phyloP scores from a whole-genome alignment of 2,797 vertebrate genomes.

The Arrhamphus sclerolepis region DNA sequence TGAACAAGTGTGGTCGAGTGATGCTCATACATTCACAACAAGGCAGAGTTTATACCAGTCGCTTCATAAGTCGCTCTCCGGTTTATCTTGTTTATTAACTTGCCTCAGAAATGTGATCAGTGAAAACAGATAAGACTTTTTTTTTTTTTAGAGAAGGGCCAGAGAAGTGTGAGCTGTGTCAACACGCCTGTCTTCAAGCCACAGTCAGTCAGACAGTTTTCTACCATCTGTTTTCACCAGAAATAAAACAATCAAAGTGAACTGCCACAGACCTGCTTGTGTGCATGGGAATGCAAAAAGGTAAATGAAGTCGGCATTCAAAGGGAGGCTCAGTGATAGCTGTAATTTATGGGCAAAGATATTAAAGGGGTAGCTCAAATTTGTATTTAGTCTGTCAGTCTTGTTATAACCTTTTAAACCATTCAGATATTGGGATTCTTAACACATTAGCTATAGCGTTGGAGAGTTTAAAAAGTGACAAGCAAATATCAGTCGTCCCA shows the following conservation, averaged over 20 bases:
- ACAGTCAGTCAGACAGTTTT: constrained; percentile 34
- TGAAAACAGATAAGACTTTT: constrained; percentile 27
- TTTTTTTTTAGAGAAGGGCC: constrained; percentile 12
- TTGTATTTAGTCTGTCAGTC: constrained; percentile 14
- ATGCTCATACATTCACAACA: constrained; percentile 83
- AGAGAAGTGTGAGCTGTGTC: constrained; percentile 19
- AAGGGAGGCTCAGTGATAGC: constrained; percentile 39
- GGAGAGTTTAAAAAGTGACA: constrained; percentile 9
- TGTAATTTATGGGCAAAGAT: constrained; percentile 21
- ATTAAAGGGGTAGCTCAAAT: constrained; percentile 52
- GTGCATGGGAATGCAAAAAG: constrained; percentile 10
- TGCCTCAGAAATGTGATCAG: constrained; percentile 49
- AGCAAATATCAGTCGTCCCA: constrained; percentile 33
- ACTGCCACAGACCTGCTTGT: constrained; percentile 16
- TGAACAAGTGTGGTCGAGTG: constrained; percentile 64
- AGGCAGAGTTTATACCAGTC: constrained; percentile 63
- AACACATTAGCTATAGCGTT: constrained; percentile 10
- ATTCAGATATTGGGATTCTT: constrained; percentile 14
- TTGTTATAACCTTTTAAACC: constrained; percentile 23
- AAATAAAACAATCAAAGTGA: constrained; percentile 5
- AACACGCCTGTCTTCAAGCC: constrained; percentile 11
- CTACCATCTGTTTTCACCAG: constrained; percentile 17
- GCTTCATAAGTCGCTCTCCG: constrained; percentile 23
- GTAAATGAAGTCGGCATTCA: constrained; percentile 18
- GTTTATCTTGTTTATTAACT: constrained; percentile 43